These are phyloP conservation scores for Takifugu ocellatus DNA, from an alignment of 2,797 vertebrate genomes.

Conservation along the genomic window DNA sequence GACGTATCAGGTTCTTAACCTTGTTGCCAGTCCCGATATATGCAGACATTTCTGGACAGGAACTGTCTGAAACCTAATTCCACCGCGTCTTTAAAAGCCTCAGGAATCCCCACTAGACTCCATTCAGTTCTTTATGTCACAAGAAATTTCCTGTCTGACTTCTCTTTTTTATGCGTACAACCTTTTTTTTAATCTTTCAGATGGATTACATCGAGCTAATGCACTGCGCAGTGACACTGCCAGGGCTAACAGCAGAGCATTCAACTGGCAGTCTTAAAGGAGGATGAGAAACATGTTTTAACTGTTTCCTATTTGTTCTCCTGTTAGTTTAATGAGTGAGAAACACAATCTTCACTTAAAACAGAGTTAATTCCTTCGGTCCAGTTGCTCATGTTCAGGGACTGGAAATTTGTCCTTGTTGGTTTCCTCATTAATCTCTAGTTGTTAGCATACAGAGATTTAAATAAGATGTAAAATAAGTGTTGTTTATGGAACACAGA, in stretches of 20 bases:
- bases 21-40: constrained; percentile 46
- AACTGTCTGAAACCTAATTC: constrained; percentile 61
- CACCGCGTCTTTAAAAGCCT: constrained; percentile 58
- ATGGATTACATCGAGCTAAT: neutral
- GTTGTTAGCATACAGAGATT: too few species aligned
- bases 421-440: too few species aligned
- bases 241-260: neutral
- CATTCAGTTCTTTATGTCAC: constrained; percentile 56
- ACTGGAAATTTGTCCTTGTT: too few species aligned
- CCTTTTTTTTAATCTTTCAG: neutral
- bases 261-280: neutral
- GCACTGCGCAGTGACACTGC: neutral
- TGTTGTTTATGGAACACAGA: neutral
- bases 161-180: neutral
- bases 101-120: constrained; percentile 60
- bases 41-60: constrained; percentile 49
- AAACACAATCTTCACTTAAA: constrained; percentile 1
- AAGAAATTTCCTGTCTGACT: constrained; percentile 42
- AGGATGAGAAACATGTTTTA: too few species aligned
- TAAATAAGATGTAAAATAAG: neutral
- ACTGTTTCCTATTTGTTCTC: neutral
- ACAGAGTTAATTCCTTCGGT: too few species aligned
- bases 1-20: constrained; percentile 55
- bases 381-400: too few species aligned
- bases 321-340: neutral